Evolutionary conservation across 1,140 invertebrate genomes (phyloP).

Genomic region (Oedothorax gibbosus): DNA sequence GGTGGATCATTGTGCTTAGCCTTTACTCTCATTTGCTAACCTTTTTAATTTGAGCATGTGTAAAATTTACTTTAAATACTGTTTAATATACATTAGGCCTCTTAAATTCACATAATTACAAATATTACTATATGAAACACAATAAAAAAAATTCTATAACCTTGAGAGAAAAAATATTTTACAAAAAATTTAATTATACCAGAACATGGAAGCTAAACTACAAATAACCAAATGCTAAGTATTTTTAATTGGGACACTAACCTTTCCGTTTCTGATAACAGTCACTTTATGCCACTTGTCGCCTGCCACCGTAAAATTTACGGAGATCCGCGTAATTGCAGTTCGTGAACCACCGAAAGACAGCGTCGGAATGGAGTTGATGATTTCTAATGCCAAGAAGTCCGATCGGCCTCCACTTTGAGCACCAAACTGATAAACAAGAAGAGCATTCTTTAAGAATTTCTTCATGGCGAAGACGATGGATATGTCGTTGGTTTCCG

Average conservation of each 20-base stretch:
- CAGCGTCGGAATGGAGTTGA: slow-evolving; percentile 84
- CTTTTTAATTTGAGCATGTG: too few species aligned
- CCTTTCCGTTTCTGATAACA: slow-evolving; percentile 83
- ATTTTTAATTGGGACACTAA: slow-evolving; percentile 8
- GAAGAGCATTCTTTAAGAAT: slow-evolving; percentile 76
- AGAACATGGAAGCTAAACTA: neutral
- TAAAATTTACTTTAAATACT: too few species aligned
- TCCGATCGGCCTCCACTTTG: slow-evolving; percentile 89
- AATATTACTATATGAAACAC: too few species aligned
- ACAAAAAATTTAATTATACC: neutral
- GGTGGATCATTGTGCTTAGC: too few species aligned
- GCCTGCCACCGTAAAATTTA: slow-evolving; percentile 80
- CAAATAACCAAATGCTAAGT: neutral
- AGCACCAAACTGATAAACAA: slow-evolving; percentile 90
- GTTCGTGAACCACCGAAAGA: slow-evolving; percentile 89
- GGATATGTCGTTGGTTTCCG: slow-evolving; percentile 89
- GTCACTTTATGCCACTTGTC: slow-evolving; percentile 92
- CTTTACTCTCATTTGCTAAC: too few species aligned
- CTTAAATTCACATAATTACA: too few species aligned
- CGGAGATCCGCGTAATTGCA: slow-evolving; percentile 80
- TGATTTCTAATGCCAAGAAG: slow-evolving; percentile 90
- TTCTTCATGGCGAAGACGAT: slow-evolving; percentile 92
- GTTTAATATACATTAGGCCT: too few species aligned
- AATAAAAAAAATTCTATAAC: too few species aligned
- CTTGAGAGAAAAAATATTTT: too few species aligned